phyloP scores from a whole-genome alignment of 2,113 vertebrate genomes.

The Paramisgurnus dabryanus region DNA sequence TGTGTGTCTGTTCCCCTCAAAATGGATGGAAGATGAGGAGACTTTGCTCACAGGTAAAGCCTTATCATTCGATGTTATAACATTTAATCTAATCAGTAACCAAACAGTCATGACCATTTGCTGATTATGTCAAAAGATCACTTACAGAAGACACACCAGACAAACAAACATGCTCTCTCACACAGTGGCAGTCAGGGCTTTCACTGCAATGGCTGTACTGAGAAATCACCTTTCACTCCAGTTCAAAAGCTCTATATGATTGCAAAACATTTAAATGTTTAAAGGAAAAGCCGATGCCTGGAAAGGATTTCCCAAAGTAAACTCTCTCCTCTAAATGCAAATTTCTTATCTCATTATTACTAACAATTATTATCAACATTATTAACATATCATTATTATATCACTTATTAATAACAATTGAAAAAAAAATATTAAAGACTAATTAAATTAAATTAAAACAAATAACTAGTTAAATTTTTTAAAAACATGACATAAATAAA shows the following conservation, averaged over 20 bases:
- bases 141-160: neutral
- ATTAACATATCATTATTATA: too few species aligned
- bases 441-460: too few species aligned
- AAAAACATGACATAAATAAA: too few species aligned
- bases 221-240: neutral
- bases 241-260: neutral
- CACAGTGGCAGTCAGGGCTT: neutral
- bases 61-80: constrained; percentile 66
- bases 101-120: constrained; percentile 47
- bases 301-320: too few species aligned
- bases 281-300: too few species aligned
- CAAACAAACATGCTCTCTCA: neutral
- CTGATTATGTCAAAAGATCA: constrained; percentile 64
- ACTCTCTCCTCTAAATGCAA: too few species aligned
- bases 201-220: neutral
- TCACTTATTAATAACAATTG: too few species aligned
- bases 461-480: too few species aligned
- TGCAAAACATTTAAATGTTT: neutral
- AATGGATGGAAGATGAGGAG: constrained; percentile 37
- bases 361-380: too few species aligned
- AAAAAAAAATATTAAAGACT: too few species aligned
- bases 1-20: constrained; percentile 1
- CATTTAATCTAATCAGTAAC: constrained; percentile 72
- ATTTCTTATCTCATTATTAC: too few species aligned
- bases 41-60: constrained; percentile 66